A percentile compares a stretch with the other conserved stretches of the same genome.
Evolutionary conservation across 2,888 invertebrate genomes (phyloP).

Genomic region (Gandaritis pyraliata): DNA sequence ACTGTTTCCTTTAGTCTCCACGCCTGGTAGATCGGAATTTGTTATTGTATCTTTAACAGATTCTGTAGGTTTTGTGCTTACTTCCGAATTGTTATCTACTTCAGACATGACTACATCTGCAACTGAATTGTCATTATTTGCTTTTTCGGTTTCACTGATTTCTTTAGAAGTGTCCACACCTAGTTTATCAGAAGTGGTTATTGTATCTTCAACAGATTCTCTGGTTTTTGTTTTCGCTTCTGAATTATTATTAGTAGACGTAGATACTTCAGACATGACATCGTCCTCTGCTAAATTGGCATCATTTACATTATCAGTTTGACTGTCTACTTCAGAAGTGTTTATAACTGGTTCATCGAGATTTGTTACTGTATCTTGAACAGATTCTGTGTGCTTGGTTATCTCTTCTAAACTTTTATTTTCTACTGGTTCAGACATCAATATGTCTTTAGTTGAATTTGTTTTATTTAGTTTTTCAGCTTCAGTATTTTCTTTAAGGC

Average conservation of each 20-base stretch:
- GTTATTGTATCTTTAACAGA: neutral
- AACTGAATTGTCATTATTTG: conserved; percentile 6
- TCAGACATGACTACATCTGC: neutral
- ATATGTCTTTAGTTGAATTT: conserved; percentile 6
- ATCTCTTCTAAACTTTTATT: conserved; percentile 1
- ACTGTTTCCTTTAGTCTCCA: neutral
- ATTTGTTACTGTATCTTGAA: neutral
- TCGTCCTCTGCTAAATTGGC: conserved; percentile 1
- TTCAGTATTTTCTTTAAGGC: neutral
- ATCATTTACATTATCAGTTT: conserved; percentile 5
- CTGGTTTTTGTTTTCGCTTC: no score
- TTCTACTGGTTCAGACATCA: conserved; percentile 1
- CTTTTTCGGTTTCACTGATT: neutral
- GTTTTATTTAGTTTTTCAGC: conserved; percentile 2
- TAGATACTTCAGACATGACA: neutral
- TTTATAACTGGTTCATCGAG: neutral
- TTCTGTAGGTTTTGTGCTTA: no score
- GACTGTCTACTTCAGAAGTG: conserved; percentile 1
- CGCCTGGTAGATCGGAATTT: neutral
- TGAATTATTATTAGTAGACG: no score
- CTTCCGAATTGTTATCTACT: no score
- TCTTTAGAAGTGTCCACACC: no score
- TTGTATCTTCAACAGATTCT: neutral
- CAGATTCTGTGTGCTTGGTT: conserved; percentile 1
- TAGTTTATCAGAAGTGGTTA: neutral